phyloP scores from a whole-genome alignment of 2,797 vertebrate genomes.

The Cyclopterus lumpus region DNA sequence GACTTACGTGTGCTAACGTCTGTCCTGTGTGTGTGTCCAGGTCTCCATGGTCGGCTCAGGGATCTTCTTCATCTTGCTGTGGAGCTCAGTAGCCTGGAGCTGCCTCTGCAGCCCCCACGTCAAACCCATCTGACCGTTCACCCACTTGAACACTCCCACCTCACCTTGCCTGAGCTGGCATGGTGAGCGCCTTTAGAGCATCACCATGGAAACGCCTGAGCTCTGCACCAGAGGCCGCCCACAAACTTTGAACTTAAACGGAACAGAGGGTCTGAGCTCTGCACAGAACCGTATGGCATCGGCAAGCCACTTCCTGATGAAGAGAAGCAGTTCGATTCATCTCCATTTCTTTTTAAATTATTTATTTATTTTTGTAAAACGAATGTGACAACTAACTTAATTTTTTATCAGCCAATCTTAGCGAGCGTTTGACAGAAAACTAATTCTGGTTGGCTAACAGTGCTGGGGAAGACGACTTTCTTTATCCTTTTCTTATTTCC shows the following conservation, averaged over 20 bases:
- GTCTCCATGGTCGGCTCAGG: slow-evolving; percentile 76
- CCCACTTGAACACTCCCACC: slow-evolving; percentile 30
- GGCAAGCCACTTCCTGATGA: slow-evolving; percentile 5
- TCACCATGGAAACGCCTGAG: slow-evolving; percentile 41
- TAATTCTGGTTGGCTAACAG: no score
- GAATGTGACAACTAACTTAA: no score
- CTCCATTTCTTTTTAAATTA: slow-evolving; percentile 70
- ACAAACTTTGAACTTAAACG: background rate
- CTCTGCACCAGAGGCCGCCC: slow-evolving; percentile 8
- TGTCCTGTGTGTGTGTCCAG: slow-evolving; percentile 32
- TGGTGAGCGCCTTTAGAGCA: slow-evolving; percentile 6
- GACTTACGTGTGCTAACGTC: background rate
- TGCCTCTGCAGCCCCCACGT: slow-evolving; percentile 20
- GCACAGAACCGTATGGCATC: background rate
- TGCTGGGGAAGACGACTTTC: slow-evolving; percentile 24
- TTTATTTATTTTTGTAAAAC: slow-evolving; percentile 79
- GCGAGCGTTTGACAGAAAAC: no score
- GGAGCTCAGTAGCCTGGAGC: slow-evolving; percentile 39
- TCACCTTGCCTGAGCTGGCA: slow-evolving; percentile 19
- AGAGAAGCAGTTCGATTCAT: slow-evolving; percentile 20
- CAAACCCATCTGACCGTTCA: slow-evolving; percentile 36
- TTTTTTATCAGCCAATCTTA: no score
- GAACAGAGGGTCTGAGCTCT: slow-evolving; percentile 10
- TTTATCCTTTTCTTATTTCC: slow-evolving; percentile 6
- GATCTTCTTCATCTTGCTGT: slow-evolving; percentile 59